A percentile compares a stretch with the other conserved stretches of the same genome.
These are phyloP conservation scores for Bettongia penicillata DNA, from an alignment of 2,113 vertebrate species.

Conservation along the genomic window DNA sequence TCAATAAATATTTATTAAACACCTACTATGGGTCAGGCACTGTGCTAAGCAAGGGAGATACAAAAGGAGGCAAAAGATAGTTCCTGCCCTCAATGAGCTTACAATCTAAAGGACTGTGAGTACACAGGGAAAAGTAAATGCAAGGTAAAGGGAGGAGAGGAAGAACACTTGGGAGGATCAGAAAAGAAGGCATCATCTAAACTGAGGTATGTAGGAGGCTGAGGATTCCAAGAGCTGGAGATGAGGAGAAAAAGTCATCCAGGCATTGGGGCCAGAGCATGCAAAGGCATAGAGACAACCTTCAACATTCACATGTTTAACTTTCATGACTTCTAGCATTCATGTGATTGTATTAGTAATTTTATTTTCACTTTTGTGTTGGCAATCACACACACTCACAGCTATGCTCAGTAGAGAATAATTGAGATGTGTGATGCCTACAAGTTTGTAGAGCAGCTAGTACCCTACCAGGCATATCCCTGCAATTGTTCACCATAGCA, in stretches of 20 bases:
- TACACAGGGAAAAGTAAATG: neutral
- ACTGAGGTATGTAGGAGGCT: neutral
- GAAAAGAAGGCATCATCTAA: neutral
- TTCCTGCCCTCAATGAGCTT: neutral
- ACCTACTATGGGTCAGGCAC: neutral
- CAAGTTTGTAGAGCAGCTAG: too few relatives aligned
- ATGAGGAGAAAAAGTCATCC: neutral
- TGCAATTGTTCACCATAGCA: neutral
- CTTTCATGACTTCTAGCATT: neutral
- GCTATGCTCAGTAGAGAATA: neutral
- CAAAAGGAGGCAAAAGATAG: neutral
- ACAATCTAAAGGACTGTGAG: neutral
- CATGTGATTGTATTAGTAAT: neutral
- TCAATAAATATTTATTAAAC: neutral
- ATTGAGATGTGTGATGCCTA: neutral
- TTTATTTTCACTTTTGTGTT: neutral
- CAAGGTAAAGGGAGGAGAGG: neutral
- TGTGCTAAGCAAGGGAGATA: neutral
- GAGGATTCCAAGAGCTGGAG: neutral
- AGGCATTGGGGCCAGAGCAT: neutral
- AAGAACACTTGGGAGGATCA: neutral
- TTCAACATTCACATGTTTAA: neutral
- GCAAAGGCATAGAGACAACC: neutral
- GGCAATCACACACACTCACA: neutral
- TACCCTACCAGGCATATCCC: too few relatives aligned